These are phyloP conservation scores for Gymnarchus niloticus DNA, from an alignment of 2,113 vertebrate genomes.

Conservation along the genomic window DNA sequence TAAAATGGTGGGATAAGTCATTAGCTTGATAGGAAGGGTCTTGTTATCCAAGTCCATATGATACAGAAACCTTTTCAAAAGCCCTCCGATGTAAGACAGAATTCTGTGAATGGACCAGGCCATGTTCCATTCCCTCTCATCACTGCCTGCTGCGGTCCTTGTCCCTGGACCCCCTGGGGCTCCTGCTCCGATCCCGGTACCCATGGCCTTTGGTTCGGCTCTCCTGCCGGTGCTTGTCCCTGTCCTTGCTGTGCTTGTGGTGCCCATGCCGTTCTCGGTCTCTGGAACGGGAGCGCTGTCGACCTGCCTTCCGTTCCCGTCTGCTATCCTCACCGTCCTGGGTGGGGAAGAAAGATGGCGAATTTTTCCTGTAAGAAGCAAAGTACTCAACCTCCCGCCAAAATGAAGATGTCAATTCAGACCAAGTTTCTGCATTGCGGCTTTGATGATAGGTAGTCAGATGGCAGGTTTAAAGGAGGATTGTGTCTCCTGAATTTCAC, in stretches of 20 bases:
- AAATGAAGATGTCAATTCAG: neutral
- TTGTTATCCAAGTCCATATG: neutral
- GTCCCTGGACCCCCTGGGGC: slow-evolving; percentile 75
- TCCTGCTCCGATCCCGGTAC: slow-evolving; percentile 65
- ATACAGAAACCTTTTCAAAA: neutral
- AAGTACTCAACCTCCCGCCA: neutral
- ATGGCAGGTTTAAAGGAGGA: neutral
- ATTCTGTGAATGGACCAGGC: neutral
- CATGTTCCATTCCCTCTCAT: slow-evolving; percentile 39
- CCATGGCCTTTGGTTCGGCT: slow-evolving; percentile 56
- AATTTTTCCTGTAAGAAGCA: neutral
- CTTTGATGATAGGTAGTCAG: neutral
- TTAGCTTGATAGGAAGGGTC: neutral
- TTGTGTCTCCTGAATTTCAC: neutral
- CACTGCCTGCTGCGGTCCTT: slow-evolving; percentile 74
- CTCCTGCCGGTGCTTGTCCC: slow-evolving; percentile 60
- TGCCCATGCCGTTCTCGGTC: slow-evolving; percentile 62
- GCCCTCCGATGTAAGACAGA: neutral
- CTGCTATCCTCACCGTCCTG: slow-evolving; percentile 61
- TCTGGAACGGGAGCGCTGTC: slow-evolving; percentile 61
- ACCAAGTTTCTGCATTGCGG: neutral
- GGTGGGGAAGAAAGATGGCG: neutral
- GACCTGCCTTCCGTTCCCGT: slow-evolving; percentile 57
- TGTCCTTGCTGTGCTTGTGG: slow-evolving; percentile 48
- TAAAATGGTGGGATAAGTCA: neutral